These are phyloP conservation scores for Coptotermes formosanus DNA, from an alignment of 1,140 invertebrate genomes.

Conservation along the genomic window DNA sequence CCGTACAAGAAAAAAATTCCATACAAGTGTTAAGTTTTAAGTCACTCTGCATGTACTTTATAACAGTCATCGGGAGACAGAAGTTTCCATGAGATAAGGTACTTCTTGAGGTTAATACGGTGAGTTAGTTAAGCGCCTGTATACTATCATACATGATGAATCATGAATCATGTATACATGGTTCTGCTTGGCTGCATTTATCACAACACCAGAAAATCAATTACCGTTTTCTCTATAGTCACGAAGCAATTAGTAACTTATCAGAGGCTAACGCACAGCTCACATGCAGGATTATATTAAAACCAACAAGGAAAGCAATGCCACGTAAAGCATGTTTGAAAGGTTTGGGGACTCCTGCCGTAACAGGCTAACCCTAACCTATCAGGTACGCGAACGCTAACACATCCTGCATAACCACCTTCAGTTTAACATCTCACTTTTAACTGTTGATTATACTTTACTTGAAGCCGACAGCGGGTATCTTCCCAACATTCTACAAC, in stretches of 20 bases:
- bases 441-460: not conserved
- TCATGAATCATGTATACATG: too few species aligned
- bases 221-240: not conserved
- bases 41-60: too few species aligned
- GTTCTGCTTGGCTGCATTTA: too few species aligned
- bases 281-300: not conserved
- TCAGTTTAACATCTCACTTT: not conserved
- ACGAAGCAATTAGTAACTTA: not conserved
- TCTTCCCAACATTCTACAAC: not conserved
- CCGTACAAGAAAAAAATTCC: too few species aligned
- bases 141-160: too few species aligned
- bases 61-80: too few species aligned
- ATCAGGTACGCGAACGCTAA: not conserved
- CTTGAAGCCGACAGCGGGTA: not conserved
- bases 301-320: not conserved
- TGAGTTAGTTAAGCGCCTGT: too few species aligned
- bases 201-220: not conserved
- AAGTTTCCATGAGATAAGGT: too few species aligned
- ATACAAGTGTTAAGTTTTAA: too few species aligned
- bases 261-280: not conserved
- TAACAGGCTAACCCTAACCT: not conserved
- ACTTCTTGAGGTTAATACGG: too few species aligned
- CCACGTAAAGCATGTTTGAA: not conserved
- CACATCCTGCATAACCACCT: not conserved
- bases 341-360: not conserved